Evolutionary conservation across 2,797 vertebrate species (phyloP).

Genomic region (Ctenopoma kingsleyae): DNA sequence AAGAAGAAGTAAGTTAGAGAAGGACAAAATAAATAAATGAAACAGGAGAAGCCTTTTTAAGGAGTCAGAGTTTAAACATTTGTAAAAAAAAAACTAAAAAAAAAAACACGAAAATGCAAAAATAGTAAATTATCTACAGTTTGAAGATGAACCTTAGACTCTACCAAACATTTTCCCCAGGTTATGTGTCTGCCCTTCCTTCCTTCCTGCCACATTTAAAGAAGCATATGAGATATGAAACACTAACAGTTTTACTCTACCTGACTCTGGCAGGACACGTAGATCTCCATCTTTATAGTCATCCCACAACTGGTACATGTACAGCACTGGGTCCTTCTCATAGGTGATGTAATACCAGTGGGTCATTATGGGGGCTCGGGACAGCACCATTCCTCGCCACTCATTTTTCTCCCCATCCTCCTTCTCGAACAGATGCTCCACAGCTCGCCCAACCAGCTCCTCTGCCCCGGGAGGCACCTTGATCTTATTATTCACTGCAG

Average conservation of each 20-base stretch:
- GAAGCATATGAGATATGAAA: conserved; percentile 25
- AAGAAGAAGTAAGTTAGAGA: neutral
- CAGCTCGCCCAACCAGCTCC: conserved; percentile 87
- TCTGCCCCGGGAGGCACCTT: conserved; percentile 86
- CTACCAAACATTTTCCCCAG: neutral
- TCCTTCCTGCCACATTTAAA: conserved; percentile 37
- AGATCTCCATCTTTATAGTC: conserved; percentile 89
- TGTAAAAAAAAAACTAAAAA: neutral
- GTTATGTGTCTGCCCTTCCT: neutral
- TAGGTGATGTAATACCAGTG: conserved; percentile 92
- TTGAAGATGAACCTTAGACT: conserved; percentile 9
- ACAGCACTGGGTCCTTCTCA: conserved; percentile 89
- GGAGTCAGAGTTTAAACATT: conserved; percentile 2
- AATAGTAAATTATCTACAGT: conserved; percentile 12
- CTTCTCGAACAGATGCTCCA: conserved; percentile 89
- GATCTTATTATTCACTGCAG: conserved; percentile 87
- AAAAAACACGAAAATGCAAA: neutral
- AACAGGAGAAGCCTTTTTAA: neutral
- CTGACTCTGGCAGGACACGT: conserved; percentile 87
- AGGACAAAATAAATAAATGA: neutral
- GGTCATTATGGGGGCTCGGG: conserved; percentile 89
- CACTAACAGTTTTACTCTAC: conserved; percentile 54
- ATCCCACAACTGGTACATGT: conserved; percentile 91
- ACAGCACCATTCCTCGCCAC: conserved; percentile 90
- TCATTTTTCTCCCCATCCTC: conserved; percentile 89